phyloP scores from a whole-genome alignment of 2,888 invertebrate species.

The Caenorhabditis drosophilae region DNA sequence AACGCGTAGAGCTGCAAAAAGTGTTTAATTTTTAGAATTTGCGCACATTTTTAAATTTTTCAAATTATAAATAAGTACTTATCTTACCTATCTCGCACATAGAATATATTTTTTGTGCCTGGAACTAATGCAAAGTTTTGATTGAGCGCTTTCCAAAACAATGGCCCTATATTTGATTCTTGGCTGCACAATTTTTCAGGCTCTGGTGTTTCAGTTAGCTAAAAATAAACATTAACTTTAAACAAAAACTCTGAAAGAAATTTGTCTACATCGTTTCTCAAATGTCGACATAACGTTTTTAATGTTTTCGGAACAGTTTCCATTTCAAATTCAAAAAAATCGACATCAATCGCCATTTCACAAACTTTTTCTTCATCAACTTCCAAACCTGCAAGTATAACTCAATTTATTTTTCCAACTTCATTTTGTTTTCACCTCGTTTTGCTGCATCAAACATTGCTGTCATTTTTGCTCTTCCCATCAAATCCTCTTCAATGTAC shows the following conservation, averaged over 20 bases:
- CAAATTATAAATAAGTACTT: not conserved
- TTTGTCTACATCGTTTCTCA: constrained; percentile 2
- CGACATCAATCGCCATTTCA: constrained; percentile 15
- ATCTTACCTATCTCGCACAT: constrained; percentile 7
- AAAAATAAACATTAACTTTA: not conserved
- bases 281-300: constrained; percentile 37
- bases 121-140: constrained; percentile 27
- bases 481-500: constrained; percentile 15
- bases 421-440: not conserved
- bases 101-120: constrained; percentile 29
- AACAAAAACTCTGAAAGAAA: not conserved
- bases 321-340: constrained; percentile 32
- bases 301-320: constrained; percentile 28
- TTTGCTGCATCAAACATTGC: constrained; percentile 30
- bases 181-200: constrained; percentile 15
- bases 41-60: constrained; percentile 9
- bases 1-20: too few species aligned
- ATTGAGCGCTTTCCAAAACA: constrained; percentile 30
- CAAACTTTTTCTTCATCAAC: constrained; percentile 26
- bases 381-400: constrained; percentile 10
- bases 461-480: constrained; percentile 16
- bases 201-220: not conserved
- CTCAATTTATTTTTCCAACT: not conserved
- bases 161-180: constrained; percentile 28
- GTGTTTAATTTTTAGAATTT: too few species aligned